Base-by-base conservation (phyloP, 2,888 invertebrate species). In the Falcaria lacertinaria region DNA sequence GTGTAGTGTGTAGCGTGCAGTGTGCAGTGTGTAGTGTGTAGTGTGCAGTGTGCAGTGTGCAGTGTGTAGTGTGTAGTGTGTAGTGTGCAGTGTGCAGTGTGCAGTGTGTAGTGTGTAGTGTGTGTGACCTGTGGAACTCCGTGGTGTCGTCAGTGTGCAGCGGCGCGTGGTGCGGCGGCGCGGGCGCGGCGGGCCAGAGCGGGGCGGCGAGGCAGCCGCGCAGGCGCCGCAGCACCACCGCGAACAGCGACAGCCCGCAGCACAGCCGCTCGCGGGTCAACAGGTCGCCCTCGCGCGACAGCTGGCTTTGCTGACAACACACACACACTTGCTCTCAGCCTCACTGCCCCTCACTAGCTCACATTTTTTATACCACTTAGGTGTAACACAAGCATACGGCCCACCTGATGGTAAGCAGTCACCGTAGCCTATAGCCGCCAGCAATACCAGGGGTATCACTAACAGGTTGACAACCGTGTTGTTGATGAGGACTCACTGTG, bases 231-330 rank as follows among this genome's bases (percentile, higher is more conserved):
- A 99, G 90, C 51, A 99, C 97, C 8, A 98, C 97, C 77, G 98
- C 97, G 88, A 99, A 99, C 70, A 99, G 96, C 15, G 98, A 98
- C 47, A 99, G 90, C 0, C 99, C 99, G 83, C 98, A 99, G 80
- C 99, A 99, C 2, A 99, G 92, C 1, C 99, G 93, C 89, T 99
- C 99, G 60, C 98, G 93, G 0, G 99, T 99, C 60, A 99, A 85
- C 39, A 99, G 90, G 89, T 99, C 99, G 6, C 98, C 98, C 80
- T 99, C 99, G 47, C 96, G 92, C 0, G 98, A 96, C 50, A 98
- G 94, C 90, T 95, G 94, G 11, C 96, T 94, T 96, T 99, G 98
- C 96, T 98, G 80, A 2, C 68, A 0, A 34, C 1, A n/a, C 7
- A 2, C 7, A 34, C 8, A 15, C 1, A 6, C 75, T 6, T 13